phyloP scores from a whole-genome alignment of 2,888 invertebrate genomes.

The Prenolepis imparis region DNA sequence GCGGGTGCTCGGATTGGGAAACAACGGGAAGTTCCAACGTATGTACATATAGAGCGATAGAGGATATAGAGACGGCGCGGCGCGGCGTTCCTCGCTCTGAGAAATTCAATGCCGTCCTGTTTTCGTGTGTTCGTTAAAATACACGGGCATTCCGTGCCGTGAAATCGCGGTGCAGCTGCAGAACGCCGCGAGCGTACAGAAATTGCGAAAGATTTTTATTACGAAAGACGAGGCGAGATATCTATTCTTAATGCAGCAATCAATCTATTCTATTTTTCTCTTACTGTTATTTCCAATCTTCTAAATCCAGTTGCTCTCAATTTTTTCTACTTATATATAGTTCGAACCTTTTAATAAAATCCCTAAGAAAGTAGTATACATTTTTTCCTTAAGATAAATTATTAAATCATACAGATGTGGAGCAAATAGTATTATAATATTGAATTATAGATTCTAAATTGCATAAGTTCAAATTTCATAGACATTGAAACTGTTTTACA shows the following conservation, averaged over 20 bases:
- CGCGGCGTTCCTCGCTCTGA: not conserved
- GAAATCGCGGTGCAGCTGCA: slow-evolving; percentile 14
- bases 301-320: not conserved
- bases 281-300: not conserved
- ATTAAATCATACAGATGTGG: not conserved
- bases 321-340: not conserved
- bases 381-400: not conserved
- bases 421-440: not conserved
- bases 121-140: slow-evolving; percentile 42
- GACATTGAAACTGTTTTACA: slow-evolving; percentile 25
- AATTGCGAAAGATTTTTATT: slow-evolving; percentile 32
- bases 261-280: not conserved
- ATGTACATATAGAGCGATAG: not conserved
- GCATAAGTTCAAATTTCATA: not conserved
- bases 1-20: slow-evolving; percentile 41
- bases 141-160: slow-evolving; percentile 13
- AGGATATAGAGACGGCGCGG: not conserved
- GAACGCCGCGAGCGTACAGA: not conserved
- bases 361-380: too few species aligned
- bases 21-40: slow-evolving; percentile 38
- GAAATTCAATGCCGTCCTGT: slow-evolving; percentile 35
- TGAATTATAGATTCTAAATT: not conserved
- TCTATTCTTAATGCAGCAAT: not conserved
- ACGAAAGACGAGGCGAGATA: not conserved
- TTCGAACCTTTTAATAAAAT: not conserved